Evolutionary conservation across 1,140 invertebrate genomes (phyloP), one percentile per base, ranked within the genome.

Genomic region (Centruroides sculpturatus): DNA sequence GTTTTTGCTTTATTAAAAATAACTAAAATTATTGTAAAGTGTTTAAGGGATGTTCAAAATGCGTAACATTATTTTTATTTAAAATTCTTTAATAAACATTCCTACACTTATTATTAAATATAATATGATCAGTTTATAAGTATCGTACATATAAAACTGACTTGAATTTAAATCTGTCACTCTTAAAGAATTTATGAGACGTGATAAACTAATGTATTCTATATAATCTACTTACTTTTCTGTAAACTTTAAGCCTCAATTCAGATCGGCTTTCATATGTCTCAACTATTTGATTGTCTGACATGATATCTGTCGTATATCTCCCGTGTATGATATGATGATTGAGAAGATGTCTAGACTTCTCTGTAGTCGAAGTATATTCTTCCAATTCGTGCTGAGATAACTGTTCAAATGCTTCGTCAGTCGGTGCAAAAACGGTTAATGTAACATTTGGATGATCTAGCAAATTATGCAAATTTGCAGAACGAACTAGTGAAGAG

Each of bases 381-480:
- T 23, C 51, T 53, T 53, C 51, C 8, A 77, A 58, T 10, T 70
- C 64, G 23, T 66, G 67, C 49, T 68, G 62, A 12, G 74, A 71
- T 36, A 81, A 64, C 57, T 76, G 74, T 34, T 70, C 66, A 62
- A 79, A 73, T 54, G 77, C 78, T 11, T 69, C 71, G 57, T 80
- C 73, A 6, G 71, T 79, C 7, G 80, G 78, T 3, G 79, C 80
- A 62, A 81, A 76, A 5, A 82, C 60, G 1, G 80, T 81, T n/a
- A 75, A 67, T 35, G 78, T 73, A 34, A 75, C 75, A 6, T 74
- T 72, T 11, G 69, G 68, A 13, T 74, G 69, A n/a, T 70, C 59
- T 5, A 81, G 67, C 48, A 65, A 69, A 68, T 46, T 79, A 54
- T 55, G 76, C 34, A 79, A 57, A 1, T 74, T 74, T 7, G 75